A percentile compares a stretch with the other conserved stretches of the same genome.
Conservation (phyloP, 2,113 vertebrate species). For the Anhinga rufa region DNA sequence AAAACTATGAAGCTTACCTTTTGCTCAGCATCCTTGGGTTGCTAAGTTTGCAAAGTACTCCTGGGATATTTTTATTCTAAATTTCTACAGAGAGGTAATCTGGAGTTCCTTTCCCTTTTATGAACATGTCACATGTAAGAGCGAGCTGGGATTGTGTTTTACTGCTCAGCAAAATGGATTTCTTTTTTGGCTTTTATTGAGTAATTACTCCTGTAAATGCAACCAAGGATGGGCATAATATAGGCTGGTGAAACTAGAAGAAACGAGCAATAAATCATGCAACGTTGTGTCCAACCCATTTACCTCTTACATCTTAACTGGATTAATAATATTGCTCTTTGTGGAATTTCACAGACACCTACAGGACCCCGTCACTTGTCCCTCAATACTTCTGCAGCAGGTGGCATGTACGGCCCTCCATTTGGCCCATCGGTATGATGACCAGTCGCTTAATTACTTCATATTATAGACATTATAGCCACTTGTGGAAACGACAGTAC, state of each 20-base stretch:
- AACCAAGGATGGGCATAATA: background rate
- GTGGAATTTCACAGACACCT: background rate
- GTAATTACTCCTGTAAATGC: background rate
- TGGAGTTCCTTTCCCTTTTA: background rate
- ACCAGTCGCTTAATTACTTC: background rate
- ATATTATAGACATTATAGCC: background rate
- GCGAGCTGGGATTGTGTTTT: background rate
- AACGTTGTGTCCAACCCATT: background rate
- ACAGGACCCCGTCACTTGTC: background rate
- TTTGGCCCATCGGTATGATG: background rate
- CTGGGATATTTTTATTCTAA: background rate
- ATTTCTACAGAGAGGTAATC: background rate
- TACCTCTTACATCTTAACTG: background rate
- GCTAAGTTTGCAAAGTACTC: background rate
- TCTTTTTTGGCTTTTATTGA: background rate
- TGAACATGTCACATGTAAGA: background rate
- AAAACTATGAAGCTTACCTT: background rate
- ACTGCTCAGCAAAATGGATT: background rate
- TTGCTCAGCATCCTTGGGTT: background rate
- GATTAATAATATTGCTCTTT: background rate
- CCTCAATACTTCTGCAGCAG: background rate
- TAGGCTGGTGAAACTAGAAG: background rate
- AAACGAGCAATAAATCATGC: background rate
- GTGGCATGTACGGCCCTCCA: background rate
- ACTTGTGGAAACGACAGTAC: background rate